A percentile compares a stretch with the other conserved stretches of the same genome.
These are phyloP conservation scores for Himalopsyche tibetana DNA, from an alignment of 2,888 invertebrate genomes.

Conservation along the genomic window DNA sequence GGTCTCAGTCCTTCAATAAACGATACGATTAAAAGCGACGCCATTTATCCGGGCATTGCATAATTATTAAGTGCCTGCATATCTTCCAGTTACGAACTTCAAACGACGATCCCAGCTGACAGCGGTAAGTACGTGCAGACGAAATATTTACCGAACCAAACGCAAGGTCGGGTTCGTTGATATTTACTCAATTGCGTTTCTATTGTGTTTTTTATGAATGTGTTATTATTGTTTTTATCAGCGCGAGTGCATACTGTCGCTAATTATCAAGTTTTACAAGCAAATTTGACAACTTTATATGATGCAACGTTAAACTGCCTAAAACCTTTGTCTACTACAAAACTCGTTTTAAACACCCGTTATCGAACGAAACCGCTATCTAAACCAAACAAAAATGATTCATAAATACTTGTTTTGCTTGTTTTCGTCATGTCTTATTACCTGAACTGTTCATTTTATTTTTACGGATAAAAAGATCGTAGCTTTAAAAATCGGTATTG, in stretches of 20 bases:
- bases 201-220: not conserved
- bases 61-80: not conserved
- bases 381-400: no score
- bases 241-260: no score
- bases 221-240: not conserved
- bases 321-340: not conserved
- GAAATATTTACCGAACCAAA: constrained; percentile 23
- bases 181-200: not conserved
- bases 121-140: not conserved
- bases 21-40: constrained; percentile 13
- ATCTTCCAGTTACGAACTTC: not conserved
- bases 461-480: no score
- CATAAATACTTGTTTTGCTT: no score
- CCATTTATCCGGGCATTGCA: not conserved
- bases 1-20: constrained; percentile 23
- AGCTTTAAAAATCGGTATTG: not conserved
- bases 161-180: not conserved
- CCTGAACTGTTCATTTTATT: no score
- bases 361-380: not conserved
- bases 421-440: no score
- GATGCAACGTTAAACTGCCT: not conserved
- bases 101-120: constrained; percentile 22
- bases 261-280: not conserved
- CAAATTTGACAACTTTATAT: not conserved
- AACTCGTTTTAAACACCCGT: constrained; percentile 31